phyloP scores from a whole-genome alignment of 2,797 vertebrate genomes.

The Clangula hyemalis region DNA sequence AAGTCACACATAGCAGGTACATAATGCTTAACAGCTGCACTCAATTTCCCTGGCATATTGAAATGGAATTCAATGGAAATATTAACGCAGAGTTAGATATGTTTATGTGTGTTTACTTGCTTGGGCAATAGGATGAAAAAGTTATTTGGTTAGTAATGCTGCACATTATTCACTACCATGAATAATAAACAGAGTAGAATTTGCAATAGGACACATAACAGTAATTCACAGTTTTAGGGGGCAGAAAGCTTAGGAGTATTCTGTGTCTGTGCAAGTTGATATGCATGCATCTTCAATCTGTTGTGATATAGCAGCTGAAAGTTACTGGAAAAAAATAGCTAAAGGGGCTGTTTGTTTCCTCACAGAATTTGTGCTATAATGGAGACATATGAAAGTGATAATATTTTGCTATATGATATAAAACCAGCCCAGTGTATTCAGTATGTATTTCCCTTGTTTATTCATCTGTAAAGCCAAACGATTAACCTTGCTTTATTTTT shows the following conservation, averaged over 20 bases:
- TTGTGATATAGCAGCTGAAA: background rate
- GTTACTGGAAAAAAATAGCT: background rate
- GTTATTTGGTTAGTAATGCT: background rate
- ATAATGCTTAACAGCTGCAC: background rate
- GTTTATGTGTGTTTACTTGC: background rate
- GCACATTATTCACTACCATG: background rate
- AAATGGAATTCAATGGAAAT: background rate
- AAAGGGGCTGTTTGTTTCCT: background rate
- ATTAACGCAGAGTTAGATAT: background rate
- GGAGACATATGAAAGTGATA: background rate
- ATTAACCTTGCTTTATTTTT: conserved; percentile 28
- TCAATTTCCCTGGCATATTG: background rate
- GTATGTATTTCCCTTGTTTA: background rate
- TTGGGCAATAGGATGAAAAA: background rate
- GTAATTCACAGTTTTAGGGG: background rate
- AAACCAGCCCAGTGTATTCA: background rate
- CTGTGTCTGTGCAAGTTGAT: background rate
- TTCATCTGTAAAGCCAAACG: background rate
- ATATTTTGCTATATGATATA: background rate
- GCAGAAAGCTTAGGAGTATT: background rate
- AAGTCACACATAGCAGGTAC: background rate
- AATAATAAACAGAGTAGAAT: background rate
- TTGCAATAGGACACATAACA: background rate
- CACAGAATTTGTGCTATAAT: background rate
- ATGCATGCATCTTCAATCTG: background rate